phyloP scores from a whole-genome alignment of 2,113 vertebrate genomes.

The Phrynosoma platyrhinos region DNA sequence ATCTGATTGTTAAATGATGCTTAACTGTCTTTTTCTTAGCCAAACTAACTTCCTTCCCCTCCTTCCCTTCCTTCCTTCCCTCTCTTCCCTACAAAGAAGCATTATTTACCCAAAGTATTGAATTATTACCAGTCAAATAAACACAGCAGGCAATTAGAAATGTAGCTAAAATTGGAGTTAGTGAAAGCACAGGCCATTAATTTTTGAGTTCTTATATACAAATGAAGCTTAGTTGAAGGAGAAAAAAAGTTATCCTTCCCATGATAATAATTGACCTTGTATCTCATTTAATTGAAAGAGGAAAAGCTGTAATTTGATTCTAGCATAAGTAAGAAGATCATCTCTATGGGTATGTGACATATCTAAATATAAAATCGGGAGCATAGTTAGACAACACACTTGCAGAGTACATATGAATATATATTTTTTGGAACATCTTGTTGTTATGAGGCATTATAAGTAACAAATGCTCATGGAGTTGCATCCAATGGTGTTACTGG shows the following conservation, averaged over 20 bases:
- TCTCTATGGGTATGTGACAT: background rate
- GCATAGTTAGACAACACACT: background rate
- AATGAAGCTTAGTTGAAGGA: background rate
- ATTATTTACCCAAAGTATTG: background rate
- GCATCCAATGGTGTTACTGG: background rate
- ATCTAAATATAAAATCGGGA: background rate
- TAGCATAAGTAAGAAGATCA: background rate
- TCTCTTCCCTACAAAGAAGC: background rate
- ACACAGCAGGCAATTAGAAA: conserved; percentile 32
- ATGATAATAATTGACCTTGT: conserved; percentile 20
- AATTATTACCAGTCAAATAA: conserved; percentile 29
- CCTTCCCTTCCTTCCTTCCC: background rate
- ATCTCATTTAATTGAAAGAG: conserved; percentile 13
- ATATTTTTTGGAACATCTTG: background rate
- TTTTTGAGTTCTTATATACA: background rate
- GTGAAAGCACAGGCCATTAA: background rate
- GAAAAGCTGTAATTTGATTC: background rate
- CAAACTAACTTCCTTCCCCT: too few relatives aligned
- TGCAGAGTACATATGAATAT: background rate
- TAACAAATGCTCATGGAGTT: background rate
- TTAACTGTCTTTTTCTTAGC: too few relatives aligned
- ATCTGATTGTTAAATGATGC: too few relatives aligned
- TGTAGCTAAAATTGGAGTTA: conserved; percentile 18
- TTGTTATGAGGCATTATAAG: background rate
- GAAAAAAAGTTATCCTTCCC: background rate